These are phyloP conservation scores for Deilephila elpenor DNA, from an alignment of 2,888 invertebrate species.

Conservation along the genomic window DNA sequence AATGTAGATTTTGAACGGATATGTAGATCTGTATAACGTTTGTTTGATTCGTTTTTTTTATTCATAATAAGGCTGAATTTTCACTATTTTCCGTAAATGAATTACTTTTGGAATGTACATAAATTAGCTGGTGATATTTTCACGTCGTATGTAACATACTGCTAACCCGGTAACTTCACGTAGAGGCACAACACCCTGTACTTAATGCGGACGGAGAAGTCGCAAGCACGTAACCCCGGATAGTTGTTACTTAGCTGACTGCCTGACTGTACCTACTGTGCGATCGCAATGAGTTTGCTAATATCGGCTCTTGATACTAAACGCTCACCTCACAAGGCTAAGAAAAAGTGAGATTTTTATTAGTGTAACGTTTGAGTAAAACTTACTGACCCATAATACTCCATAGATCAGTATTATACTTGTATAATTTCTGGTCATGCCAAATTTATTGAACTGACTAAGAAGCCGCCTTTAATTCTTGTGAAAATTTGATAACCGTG, in stretches of 20 bases:
- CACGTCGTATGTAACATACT: slow-evolving; percentile 46
- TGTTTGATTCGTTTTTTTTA: slow-evolving; percentile 53
- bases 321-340: slow-evolving; percentile 59
- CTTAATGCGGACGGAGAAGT: slow-evolving; percentile 42
- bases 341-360: slow-evolving; percentile 67
- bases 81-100: slow-evolving; percentile 61
- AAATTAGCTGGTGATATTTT: slow-evolving; percentile 58
- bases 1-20: slow-evolving; percentile 74
- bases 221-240: slow-evolving; percentile 52
- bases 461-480: slow-evolving; percentile 79
- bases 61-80: slow-evolving; percentile 69
- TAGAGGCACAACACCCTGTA: slow-evolving; percentile 54
- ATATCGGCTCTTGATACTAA: slow-evolving; percentile 41
- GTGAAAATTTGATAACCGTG: slow-evolving; percentile 70
- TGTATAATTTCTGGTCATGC: slow-evolving; percentile 75
- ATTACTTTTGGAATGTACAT: slow-evolving; percentile 69
- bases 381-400: slow-evolving; percentile 67
- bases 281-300: slow-evolving; percentile 43
- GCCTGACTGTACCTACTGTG: slow-evolving; percentile 55
- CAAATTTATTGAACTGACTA: slow-evolving; percentile 81
- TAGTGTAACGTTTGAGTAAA: slow-evolving; percentile 58
- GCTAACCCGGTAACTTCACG: slow-evolving; percentile 45
- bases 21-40: slow-evolving; percentile 68
- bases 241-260: slow-evolving; percentile 57
- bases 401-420: slow-evolving; percentile 73